Evolutionary conservation across 2,888 invertebrate genomes (phyloP).

Genomic region (Dusona sp.): DNA sequence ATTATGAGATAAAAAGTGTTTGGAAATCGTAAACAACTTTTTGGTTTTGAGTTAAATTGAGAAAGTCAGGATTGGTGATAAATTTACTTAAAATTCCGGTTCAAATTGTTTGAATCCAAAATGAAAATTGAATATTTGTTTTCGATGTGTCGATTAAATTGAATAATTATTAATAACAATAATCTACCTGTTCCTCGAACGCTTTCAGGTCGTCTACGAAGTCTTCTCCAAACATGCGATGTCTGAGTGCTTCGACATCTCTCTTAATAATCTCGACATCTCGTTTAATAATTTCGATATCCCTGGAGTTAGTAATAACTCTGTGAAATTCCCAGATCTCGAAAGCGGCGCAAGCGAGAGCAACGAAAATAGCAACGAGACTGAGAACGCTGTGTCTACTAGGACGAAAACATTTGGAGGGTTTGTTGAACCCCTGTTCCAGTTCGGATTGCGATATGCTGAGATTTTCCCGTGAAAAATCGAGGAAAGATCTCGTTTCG

Average conservation of each 20-base stretch:
- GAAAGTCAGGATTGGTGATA: background rate
- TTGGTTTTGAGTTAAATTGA: background rate
- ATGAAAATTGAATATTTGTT: background rate
- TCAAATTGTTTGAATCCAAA: background rate
- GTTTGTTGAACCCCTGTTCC: constrained; percentile 79
- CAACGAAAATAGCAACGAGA: constrained; percentile 74
- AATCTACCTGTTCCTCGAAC: constrained; percentile 81
- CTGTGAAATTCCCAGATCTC: constrained; percentile 79
- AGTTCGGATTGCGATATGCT: constrained; percentile 80
- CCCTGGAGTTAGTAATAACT: constrained; percentile 74
- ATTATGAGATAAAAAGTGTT: background rate
- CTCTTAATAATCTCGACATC: constrained; percentile 79
- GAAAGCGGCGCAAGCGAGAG: constrained; percentile 76
- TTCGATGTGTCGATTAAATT: background rate
- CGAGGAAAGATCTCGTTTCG: constrained; percentile 79
- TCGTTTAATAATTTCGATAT: constrained; percentile 78
- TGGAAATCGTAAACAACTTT: background rate
- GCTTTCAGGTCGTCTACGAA: constrained; percentile 80
- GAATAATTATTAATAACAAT: background rate
- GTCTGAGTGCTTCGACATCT: constrained; percentile 80
- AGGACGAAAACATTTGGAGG: constrained; percentile 66
- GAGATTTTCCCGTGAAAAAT: constrained; percentile 81
- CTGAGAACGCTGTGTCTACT: constrained; percentile 75
- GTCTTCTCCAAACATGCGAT: constrained; percentile 79
- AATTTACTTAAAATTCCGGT: background rate